Conservation (phyloP, 2,888 invertebrate genomes). For the Amblyjoppa proteus region DNA sequence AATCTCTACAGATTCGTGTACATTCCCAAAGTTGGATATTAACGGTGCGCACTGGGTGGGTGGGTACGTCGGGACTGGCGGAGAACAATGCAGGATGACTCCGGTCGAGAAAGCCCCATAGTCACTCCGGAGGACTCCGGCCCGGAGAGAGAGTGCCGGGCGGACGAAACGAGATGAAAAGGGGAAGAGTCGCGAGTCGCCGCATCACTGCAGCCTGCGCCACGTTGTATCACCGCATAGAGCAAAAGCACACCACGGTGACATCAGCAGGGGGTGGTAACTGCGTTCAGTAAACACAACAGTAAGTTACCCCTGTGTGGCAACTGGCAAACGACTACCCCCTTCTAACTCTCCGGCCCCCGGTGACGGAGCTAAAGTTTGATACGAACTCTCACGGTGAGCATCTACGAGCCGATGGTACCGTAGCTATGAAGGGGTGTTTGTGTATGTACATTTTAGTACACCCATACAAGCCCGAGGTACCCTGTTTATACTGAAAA, state of each 20-base stretch:
- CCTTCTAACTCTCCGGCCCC: slow-evolving; percentile 46
- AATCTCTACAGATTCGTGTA: slow-evolving; percentile 11
- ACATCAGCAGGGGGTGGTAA: slow-evolving; percentile 73
- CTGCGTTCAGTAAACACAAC: slow-evolving; percentile 83
- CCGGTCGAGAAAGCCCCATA: slow-evolving; percentile 12
- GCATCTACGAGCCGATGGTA: slow-evolving; percentile 29
- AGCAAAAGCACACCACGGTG: slow-evolving; percentile 50
- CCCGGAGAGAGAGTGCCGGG: background rate
- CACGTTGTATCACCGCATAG: slow-evolving; percentile 10
- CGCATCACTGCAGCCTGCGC: slow-evolving; percentile 11
- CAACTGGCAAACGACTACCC: slow-evolving; percentile 78
- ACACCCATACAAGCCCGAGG: slow-evolving; percentile 32
- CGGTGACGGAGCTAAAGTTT: slow-evolving; percentile 63
- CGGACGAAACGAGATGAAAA: slow-evolving; percentile 19
- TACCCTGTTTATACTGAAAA: slow-evolving; percentile 80
- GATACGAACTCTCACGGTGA: slow-evolving; percentile 59
- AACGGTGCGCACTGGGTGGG: slow-evolving; percentile 56
- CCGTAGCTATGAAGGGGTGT: slow-evolving; percentile 25
- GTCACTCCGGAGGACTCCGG: slow-evolving; percentile 5
- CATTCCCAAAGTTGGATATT: slow-evolving; percentile 56
- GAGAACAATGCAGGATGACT: slow-evolving; percentile 18
- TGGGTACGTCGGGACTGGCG: slow-evolving; percentile 58
- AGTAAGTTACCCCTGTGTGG: slow-evolving; percentile 80
- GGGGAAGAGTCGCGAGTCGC: slow-evolving; percentile 13
- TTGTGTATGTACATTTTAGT: slow-evolving; percentile 37